phyloP scores from a whole-genome alignment of 2,113 vertebrate species.

The Nipponia nippon region DNA sequence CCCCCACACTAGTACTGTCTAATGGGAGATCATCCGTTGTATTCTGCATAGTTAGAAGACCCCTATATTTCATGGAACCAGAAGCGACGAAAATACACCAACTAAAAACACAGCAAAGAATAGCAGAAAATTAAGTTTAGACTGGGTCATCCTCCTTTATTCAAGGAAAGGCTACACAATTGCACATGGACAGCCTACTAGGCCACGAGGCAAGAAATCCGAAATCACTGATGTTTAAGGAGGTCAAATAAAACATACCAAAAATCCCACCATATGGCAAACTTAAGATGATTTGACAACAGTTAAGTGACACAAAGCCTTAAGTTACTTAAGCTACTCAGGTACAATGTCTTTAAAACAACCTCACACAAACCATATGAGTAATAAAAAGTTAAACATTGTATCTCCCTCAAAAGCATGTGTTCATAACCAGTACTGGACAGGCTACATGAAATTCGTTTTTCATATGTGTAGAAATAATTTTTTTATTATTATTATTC shows the following conservation, averaged over 20 bases:
- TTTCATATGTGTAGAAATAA: background rate
- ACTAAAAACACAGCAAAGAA: background rate
- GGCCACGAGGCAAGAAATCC: background rate
- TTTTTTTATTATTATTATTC: background rate
- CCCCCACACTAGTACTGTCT: background rate
- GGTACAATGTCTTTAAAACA: background rate
- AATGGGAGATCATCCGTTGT: background rate
- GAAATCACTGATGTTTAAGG: background rate
- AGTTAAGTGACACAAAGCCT: background rate
- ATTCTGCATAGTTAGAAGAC: background rate
- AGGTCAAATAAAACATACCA: background rate
- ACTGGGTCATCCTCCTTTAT: background rate
- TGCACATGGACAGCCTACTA: background rate
- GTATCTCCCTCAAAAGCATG: fast-evolving
- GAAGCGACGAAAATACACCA: background rate
- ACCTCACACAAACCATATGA: fast-evolving
- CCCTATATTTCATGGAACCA: background rate
- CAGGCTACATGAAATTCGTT: background rate
- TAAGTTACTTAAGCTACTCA: background rate
- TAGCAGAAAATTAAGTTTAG: background rate
- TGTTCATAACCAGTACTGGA: background rate
- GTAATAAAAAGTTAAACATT: background rate
- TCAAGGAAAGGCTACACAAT: background rate
- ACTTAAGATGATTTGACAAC: background rate
- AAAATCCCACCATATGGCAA: background rate